These are phyloP conservation scores for Exaiptasia diaphana DNA, from an alignment of 64 coral and sea anemone genomes.

Conservation along the genomic window DNA sequence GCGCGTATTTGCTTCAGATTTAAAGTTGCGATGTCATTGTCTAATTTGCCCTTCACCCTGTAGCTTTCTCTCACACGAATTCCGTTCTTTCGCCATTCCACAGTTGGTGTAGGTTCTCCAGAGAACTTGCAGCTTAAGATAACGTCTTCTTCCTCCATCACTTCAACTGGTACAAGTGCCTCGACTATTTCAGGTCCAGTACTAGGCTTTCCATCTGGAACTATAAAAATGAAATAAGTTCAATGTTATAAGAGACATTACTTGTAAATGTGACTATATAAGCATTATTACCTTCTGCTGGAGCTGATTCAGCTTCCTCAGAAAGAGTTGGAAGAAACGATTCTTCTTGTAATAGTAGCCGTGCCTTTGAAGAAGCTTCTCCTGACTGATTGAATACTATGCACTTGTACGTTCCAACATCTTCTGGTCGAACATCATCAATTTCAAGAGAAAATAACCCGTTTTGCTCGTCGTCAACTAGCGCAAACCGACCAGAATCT, in stretches of 20 bases:
- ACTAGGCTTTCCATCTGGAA: too few species aligned
- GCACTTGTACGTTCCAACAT: slow-evolving; percentile 55
- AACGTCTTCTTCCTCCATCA: slow-evolving; percentile 27
- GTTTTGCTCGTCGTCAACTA: slow-evolving; percentile 41
- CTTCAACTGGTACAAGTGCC: slow-evolving; percentile 39
- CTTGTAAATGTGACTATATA: too few species aligned
- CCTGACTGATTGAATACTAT: slow-evolving; percentile 42
- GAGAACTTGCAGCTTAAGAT: slow-evolving; percentile 14
- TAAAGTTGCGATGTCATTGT: slow-evolving; percentile 24
- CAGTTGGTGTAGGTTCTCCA: slow-evolving; percentile 40
- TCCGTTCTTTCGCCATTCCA: slow-evolving; percentile 56
- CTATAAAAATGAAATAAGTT: neutral
- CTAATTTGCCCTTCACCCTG: slow-evolving; percentile 27
- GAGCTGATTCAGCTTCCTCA: slow-evolving; percentile 43
- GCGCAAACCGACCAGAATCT: slow-evolving; percentile 30
- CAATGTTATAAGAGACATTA: neutral
- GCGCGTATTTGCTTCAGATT: slow-evolving; percentile 10
- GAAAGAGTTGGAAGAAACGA: slow-evolving; percentile 44
- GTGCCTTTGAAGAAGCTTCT: slow-evolving; percentile 19
- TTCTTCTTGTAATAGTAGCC: slow-evolving; percentile 19
- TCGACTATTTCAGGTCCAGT: slow-evolving; percentile 12
- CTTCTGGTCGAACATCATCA: slow-evolving; percentile 36
- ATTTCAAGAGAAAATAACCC: slow-evolving; percentile 40
- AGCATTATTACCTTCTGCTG: slow-evolving; percentile 19
- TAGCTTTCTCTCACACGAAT: slow-evolving; percentile 31